Base-by-base conservation (phyloP, 2,888 invertebrate species). In the Brenthis hecate region DNA sequence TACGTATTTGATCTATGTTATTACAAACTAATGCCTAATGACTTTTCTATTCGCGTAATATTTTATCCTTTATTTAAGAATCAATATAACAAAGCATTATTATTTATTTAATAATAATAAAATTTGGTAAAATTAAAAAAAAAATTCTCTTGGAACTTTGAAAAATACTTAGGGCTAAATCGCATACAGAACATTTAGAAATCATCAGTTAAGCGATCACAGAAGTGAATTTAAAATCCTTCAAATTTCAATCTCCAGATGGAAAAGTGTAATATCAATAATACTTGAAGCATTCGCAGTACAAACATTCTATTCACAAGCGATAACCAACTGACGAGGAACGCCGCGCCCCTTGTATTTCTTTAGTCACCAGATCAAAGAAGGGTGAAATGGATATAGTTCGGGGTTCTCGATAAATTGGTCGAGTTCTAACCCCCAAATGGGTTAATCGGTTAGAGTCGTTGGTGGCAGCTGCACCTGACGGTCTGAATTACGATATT, bases 401-500 rank as follows among this genome's bases (percentile, higher is more conserved):
- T 79, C 74, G 68, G 72, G 77, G 85, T 63, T 81, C 86, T 75
- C 69, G 66, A 60, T 77, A 72, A 32, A 58, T 71, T 84, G 83
- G 85, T 77, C 71, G 78, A 66, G 65, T 71, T 70, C 70, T 69
- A 71, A 69, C 74, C 72, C 72, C 76, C 74, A 89, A 91, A 91
- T 89, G 89, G 89, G 89, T 92, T 92, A 91, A 92, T 92, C 89
- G 89, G 80, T 83, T 77, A 85, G 79, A 88, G 86, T 86, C 85
- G 83, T 81, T 79, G 81, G 81, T 82, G 82, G 82, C 91, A 87
- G 88, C 89, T 92, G 92, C 84, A 88, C 85, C 88, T 91, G 92
- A 91, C 90, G 86, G 83, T 80, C 85, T 85, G 88, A 91, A 87
- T 89, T 89, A 90, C 87, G 86, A 86, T 81, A 85, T 85, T 84